A percentile compares a stretch with the other conserved stretches of the same genome.
Conservation (phyloP, 2,113 vertebrate species). For the Bos taurus region DNA sequence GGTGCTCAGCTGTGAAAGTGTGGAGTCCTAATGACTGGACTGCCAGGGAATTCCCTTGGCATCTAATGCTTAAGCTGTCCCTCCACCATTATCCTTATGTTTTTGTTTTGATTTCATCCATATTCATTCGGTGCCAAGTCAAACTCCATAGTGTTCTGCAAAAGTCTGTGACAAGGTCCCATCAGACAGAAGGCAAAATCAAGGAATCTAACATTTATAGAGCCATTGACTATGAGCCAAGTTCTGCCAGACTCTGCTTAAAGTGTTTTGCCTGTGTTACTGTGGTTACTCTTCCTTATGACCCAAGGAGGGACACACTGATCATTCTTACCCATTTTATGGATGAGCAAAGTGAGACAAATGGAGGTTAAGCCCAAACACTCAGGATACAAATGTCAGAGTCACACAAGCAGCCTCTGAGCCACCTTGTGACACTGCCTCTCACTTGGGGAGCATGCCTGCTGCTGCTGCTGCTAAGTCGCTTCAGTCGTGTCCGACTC, state of each 20-base stretch:
- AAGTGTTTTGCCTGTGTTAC: neutral
- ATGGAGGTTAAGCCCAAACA: neutral
- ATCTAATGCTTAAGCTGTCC: neutral
- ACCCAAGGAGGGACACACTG: neutral
- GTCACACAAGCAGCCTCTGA: neutral
- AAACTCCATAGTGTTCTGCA: neutral
- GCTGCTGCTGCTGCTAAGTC: too few species aligned
- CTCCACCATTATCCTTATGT: neutral
- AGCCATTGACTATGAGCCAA: neutral
- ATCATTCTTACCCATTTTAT: neutral
- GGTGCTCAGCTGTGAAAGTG: neutral
- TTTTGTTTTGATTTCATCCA: neutral
- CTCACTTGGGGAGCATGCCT: neutral
- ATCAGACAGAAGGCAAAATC: neutral
- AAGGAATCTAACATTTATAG: neutral
- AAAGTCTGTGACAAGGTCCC: neutral
- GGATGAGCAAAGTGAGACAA: neutral
- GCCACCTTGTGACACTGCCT: neutral
- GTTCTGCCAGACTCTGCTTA: neutral
- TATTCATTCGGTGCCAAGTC: neutral
- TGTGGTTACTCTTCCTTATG: rapidly evolving
- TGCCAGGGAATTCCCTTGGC: neutral
- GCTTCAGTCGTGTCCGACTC: too few species aligned
- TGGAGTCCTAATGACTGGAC: neutral
- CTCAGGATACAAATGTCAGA: neutral